phyloP scores from a whole-genome alignment of 1,140 invertebrate genomes.

The Colletes gigas region DNA sequence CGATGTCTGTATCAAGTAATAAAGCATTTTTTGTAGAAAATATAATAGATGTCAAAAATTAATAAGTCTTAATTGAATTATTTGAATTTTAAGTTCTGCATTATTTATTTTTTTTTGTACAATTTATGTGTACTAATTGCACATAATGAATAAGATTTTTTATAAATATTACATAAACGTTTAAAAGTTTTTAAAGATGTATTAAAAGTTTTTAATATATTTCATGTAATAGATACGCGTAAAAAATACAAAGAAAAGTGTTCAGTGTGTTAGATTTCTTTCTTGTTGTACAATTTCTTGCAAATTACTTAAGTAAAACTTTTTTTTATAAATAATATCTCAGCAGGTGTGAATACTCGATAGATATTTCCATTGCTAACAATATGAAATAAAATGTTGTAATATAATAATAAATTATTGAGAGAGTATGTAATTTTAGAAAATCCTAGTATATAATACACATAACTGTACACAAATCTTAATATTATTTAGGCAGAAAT shows the following conservation, averaged over 20 bases:
- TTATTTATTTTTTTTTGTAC: not conserved
- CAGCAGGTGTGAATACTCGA: not conserved
- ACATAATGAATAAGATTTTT: not conserved
- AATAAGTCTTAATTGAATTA: constrained; percentile 16
- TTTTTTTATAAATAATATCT: not conserved
- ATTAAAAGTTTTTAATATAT: not conserved
- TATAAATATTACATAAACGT: not conserved
- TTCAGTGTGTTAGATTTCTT: not conserved
- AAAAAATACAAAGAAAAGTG: not conserved
- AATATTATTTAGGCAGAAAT: constrained; percentile 90
- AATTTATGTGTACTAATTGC: not conserved
- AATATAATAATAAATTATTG: not conserved
- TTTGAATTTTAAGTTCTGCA: not conserved
- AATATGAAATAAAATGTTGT: not conserved
- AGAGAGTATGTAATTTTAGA: not conserved
- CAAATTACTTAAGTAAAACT: not conserved
- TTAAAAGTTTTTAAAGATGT: not conserved
- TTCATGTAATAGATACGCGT: not conserved
- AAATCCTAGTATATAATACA: constrained; percentile 27
- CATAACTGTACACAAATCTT: constrained; percentile 21
- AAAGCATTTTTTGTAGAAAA: constrained; percentile 24
- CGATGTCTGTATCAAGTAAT: not conserved
- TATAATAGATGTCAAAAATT: constrained; percentile 12
- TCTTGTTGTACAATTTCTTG: not conserved
- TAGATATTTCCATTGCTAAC: not conserved